A percentile compares a stretch with the other conserved stretches of the same genome.
Evolutionary conservation across 2,797 vertebrate genomes (phyloP).

Genomic region (Pygocentrus nattereri): DNA sequence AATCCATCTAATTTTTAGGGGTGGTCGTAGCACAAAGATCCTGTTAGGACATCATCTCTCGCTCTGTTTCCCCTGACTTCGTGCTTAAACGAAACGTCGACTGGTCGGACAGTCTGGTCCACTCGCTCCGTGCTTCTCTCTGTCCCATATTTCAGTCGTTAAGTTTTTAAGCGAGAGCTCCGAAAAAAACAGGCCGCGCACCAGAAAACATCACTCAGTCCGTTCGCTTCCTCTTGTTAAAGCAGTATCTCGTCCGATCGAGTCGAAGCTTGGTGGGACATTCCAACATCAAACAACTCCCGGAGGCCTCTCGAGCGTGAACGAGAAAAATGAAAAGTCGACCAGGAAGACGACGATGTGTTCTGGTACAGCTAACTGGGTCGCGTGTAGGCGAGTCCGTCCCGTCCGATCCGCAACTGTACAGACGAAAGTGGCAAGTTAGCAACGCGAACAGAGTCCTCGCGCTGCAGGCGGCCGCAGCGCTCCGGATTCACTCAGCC

Average conservation of each 20-base stretch:
- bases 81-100: not conserved
- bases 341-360: not conserved
- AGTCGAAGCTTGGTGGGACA: not conserved
- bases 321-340: not conserved
- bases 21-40: not conserved
- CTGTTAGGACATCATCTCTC: not conserved
- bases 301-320: not conserved
- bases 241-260: not conserved
- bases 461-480: conserved; percentile 7
- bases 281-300: not conserved
- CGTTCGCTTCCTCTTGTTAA: not conserved
- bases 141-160: conserved; percentile 6
- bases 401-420: conserved; percentile 3
- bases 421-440: conserved; percentile 11
- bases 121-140: not conserved
- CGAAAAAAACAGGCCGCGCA: not conserved
- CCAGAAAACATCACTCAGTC: not conserved
- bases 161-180: not conserved
- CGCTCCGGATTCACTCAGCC: conserved; percentile 8
- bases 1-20: not conserved
- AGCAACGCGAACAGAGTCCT: not conserved
- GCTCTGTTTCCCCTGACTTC: not conserved
- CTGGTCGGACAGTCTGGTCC: not conserved
- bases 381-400: not conserved
- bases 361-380: not conserved